Evolutionary conservation across 2,113 vertebrate genomes (phyloP).

Genomic region (Oxygymnocypris stewartii): DNA sequence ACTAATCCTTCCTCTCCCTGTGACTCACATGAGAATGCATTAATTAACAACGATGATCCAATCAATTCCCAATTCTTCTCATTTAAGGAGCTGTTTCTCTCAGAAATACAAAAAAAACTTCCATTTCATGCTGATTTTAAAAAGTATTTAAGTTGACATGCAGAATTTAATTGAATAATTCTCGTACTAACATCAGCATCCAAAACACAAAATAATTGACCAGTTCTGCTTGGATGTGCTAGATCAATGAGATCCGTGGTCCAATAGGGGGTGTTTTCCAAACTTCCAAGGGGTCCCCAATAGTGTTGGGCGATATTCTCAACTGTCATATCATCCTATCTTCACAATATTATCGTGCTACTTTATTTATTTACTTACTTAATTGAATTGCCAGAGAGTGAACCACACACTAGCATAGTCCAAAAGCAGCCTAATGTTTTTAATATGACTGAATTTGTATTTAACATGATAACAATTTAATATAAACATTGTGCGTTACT

Average conservation of each 20-base stretch:
- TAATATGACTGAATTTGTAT: no score
- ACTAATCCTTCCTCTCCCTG: neutral
- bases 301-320: no score
- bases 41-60: neutral
- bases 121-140: no score
- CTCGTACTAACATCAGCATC: neutral
- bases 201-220: neutral
- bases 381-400: no score
- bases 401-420: no score
- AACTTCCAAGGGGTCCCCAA: neutral
- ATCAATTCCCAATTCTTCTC: no score
- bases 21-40: neutral
- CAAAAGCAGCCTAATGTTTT: no score
- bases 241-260: neutral
- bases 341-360: no score
- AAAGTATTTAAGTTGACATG: neutral
- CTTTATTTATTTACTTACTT: no score
- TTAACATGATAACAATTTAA: no score
- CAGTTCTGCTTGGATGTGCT: neutral
- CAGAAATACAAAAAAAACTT: neutral
- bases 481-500: no score
- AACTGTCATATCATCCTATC: no score
- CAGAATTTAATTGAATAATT: neutral
- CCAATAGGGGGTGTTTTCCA: neutral
- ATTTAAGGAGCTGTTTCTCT: neutral